Base-by-base conservation (phyloP, 2,797 vertebrate species). In the Anableps anableps region DNA sequence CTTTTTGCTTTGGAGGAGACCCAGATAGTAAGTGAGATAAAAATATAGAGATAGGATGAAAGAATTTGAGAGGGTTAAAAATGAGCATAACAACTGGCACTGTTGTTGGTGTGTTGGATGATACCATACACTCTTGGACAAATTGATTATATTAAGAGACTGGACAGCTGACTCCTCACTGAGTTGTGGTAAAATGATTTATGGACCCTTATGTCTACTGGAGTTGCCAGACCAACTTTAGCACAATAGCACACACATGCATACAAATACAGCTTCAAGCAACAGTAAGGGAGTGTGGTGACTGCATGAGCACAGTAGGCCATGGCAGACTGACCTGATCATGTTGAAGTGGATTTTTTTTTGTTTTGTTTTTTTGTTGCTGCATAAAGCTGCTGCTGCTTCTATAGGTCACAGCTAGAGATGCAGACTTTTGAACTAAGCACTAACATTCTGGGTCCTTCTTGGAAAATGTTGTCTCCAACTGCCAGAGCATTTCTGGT, bases 101-200 rank as follows among this genome's bases (percentile, higher is more conserved):
- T 84, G 83, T 80, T 87, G 87, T 88, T 91, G 87, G 82, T 73
- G 43, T 80, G 31, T 71, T 75, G 77, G 85, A 86, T 82, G 82
- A 84, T 80, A 84, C 82, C 76, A 58, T 79, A 83, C 82, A 85
- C 76, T 83, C 75, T 71, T 68, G 79, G 60, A 85, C 72, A 77
- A 85, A 91, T 88, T 88, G 80, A 94, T 91, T 86, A 91, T 88
- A 72, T 75, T 83, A 86, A 76, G 74, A 81, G 81, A n/a, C 41
- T 70, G 74, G 83, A 78, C 70, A 80, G 79, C 81, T 81, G 70
- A 79, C 71, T 86, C 83, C 81, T 64, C 38, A 80, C 74, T 31
- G 64, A 62, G 82, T 76, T 80, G 66, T 29, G n/a, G 90, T 89
- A 85, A 84, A 78, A 86, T 89, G 75, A 94, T 92, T 92, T 86